A percentile compares a stretch with the other conserved stretches of the same genome.
Conservation (phyloP, 2,113 vertebrate species). For the Passer domesticus region DNA sequence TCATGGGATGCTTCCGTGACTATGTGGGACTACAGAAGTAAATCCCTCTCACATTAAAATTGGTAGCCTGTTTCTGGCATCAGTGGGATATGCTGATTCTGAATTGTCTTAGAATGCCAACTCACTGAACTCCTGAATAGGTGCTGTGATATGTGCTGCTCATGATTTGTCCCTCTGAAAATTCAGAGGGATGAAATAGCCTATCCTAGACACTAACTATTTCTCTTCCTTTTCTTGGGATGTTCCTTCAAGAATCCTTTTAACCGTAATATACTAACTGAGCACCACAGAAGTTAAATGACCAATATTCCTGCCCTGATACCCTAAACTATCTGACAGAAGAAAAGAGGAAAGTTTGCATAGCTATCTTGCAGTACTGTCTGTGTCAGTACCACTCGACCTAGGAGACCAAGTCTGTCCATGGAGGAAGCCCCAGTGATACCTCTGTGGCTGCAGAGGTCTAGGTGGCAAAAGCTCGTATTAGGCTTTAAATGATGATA, state of each 20-base stretch:
- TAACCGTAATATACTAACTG: neutral
- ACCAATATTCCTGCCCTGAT: neutral
- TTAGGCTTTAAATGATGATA: neutral
- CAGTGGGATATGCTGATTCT: neutral
- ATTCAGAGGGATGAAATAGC: neutral
- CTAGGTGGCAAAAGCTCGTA: neutral
- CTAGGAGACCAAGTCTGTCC: neutral
- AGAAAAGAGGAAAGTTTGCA: neutral
- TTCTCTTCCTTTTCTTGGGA: neutral
- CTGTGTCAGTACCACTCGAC: neutral
- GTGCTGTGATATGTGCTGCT: neutral
- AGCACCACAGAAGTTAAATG: neutral
- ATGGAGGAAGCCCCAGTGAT: neutral
- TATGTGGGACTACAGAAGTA: neutral
- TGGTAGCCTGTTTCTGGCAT: neutral
- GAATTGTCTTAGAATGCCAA: neutral
- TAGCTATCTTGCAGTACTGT: neutral
- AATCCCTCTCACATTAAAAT: neutral
- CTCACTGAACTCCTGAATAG: neutral
- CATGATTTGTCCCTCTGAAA: neutral
- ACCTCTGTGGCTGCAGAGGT: neutral
- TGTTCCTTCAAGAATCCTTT: neutral
- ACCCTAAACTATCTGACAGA: neutral
- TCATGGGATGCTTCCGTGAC: neutral
- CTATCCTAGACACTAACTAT: neutral